A percentile compares a stretch with the other conserved stretches of the same genome.
Evolutionary conservation across 2,113 vertebrate genomes (phyloP).

Genomic region (western clawed frog (Xenopus tropicalis)): UCB_Xtro_10.0 CM004445.2:33906501-33907000

Average conservation of each 20-base stretch:
- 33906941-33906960: slow-evolving; percentile 42
- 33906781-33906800: slow-evolving; percentile 40
- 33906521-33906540: slow-evolving; percentile 18
- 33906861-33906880: slow-evolving; percentile 45
- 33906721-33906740: slow-evolving; percentile 43
- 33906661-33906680: slow-evolving; percentile 40
- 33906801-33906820: slow-evolving; percentile 47
- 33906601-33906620: slow-evolving; percentile 28
- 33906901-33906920: slow-evolving; percentile 43
- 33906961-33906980: slow-evolving; percentile 21
- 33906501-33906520: no score
- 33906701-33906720: slow-evolving; percentile 39
- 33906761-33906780: slow-evolving; percentile 43
- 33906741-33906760: slow-evolving; percentile 43
- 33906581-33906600: slow-evolving; percentile 19
- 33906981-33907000: neutral
- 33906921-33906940: slow-evolving; percentile 33
- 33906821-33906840: slow-evolving; percentile 45
- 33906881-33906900: slow-evolving; percentile 46
- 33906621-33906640: slow-evolving; percentile 26
- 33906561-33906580: neutral
- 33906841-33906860: slow-evolving; percentile 44
- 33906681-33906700: slow-evolving; percentile 42
- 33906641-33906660: slow-evolving; percentile 26
- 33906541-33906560: slow-evolving; percentile 16